A percentile compares a stretch with the other conserved stretches of the same genome.
Evolutionary conservation across 2,113 vertebrate genomes (phyloP).

Genomic region (Coracopsis vasa): DNA sequence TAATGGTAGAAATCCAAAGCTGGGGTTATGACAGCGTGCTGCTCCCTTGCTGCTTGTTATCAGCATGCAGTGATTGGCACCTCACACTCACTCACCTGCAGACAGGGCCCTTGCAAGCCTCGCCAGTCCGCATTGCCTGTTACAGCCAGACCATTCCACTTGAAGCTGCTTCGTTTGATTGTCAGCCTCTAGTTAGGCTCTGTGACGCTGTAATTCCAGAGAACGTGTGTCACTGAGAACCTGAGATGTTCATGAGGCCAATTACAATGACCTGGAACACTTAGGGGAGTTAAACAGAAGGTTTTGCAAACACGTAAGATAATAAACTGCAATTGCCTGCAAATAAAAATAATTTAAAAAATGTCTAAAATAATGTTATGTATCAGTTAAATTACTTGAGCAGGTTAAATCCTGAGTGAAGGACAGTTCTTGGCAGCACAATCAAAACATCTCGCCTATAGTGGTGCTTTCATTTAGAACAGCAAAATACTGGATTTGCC

Average conservation of each 20-base stretch:
- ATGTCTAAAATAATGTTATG: background rate
- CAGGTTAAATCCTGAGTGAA: background rate
- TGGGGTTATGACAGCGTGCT: background rate
- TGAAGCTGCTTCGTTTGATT: background rate
- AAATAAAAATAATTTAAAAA: background rate
- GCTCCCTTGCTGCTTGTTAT: rapidly evolving
- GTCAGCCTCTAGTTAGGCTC: background rate
- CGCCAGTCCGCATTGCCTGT: rapidly evolving
- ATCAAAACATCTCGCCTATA: slow-evolving; percentile 13
- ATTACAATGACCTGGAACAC: background rate
- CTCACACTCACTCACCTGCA: rapidly evolving
- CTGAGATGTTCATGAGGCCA: background rate
- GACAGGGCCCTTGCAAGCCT: background rate
- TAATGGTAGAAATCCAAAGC: background rate
- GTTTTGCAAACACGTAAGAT: background rate
- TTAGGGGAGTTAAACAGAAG: background rate
- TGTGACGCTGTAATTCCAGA: background rate
- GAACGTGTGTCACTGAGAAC: background rate
- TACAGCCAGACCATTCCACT: background rate
- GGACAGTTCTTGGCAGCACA: background rate
- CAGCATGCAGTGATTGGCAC: background rate
- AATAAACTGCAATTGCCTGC: background rate
- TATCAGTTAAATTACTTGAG: background rate
- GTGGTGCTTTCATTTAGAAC: background rate
- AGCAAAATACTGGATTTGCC: slow-evolving; percentile 15